phyloP scores from a whole-genome alignment of 2,797 vertebrate genomes.

The Erpetoichthys calabaricus region DNA sequence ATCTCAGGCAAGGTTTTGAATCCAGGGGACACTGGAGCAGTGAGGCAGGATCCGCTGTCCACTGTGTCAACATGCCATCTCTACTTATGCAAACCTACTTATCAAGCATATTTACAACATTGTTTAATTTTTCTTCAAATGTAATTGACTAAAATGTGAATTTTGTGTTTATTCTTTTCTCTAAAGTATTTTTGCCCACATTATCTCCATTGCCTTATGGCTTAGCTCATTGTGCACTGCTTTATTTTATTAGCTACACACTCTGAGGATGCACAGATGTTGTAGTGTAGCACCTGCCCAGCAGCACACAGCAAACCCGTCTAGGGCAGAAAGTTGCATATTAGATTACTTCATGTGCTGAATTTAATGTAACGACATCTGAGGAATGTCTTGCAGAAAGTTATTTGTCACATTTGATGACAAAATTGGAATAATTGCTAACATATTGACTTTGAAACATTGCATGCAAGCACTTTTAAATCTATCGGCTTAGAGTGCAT shows the following conservation, averaged over 20 bases:
- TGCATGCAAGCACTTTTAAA: not conserved
- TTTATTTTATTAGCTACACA: not conserved
- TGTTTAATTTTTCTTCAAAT: too few species aligned
- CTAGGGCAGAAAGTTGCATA: not conserved
- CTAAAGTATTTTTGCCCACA: too few species aligned
- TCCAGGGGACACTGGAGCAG: too few species aligned
- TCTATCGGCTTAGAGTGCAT: not conserved
- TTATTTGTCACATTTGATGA: constrained; percentile 5
- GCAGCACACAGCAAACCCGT: constrained; percentile 1
- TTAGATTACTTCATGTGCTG: not conserved
- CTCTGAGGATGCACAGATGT: constrained; percentile 2
- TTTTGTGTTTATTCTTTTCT: too few species aligned
- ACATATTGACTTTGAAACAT: constrained; percentile 4
- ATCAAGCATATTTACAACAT: too few species aligned
- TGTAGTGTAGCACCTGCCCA: not conserved
- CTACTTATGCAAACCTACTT: too few species aligned
- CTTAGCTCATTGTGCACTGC: too few species aligned
- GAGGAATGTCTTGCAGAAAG: constrained; percentile 3
- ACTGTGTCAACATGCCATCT: too few species aligned
- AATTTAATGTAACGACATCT: constrained; percentile 1
- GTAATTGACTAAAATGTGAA: too few species aligned
- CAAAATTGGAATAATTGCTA: constrained; percentile 6
- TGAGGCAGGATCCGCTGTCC: too few species aligned
- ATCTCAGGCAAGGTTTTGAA: too few species aligned
- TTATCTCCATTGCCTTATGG: too few species aligned